These are phyloP conservation scores for human (Homo sapiens) DNA, from an alignment of 2,113 vertebrate genomes.

Conservation along the genomic window DNA sequence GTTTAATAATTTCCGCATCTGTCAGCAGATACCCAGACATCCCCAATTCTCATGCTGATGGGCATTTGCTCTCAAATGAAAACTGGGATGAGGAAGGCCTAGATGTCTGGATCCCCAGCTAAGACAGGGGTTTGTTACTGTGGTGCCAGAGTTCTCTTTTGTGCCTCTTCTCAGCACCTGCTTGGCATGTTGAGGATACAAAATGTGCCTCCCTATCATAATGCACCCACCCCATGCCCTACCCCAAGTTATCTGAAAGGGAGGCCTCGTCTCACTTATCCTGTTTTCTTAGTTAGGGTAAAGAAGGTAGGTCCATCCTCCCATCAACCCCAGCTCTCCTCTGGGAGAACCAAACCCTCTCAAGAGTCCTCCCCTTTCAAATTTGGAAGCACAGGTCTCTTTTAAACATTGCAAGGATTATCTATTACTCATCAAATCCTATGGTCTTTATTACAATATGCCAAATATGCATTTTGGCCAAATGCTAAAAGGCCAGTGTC, in stretches of 20 bases:
- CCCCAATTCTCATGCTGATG: background rate
- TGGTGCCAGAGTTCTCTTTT: background rate
- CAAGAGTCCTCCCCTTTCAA: background rate
- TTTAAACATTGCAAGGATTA: background rate
- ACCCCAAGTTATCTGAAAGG: background rate
- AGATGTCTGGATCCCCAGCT: background rate
- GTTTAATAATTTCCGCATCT: conserved; percentile 22
- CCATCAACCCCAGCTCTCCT: background rate
- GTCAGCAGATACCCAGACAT: background rate
- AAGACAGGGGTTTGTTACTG: background rate
- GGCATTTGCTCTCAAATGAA: conserved; percentile 12
- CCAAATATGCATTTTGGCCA: background rate
- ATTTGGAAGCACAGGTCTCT: conserved; percentile 10
- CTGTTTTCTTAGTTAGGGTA: background rate
- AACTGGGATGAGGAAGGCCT: background rate
- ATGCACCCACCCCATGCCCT: background rate
- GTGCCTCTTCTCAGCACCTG: background rate
- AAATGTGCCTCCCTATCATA: background rate
- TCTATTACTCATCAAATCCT: background rate
- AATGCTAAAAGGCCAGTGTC: conserved; percentile 30
- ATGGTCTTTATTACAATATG: background rate
- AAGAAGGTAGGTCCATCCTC: background rate
- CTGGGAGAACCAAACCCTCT: background rate
- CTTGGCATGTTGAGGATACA: background rate
- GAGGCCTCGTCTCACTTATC: background rate